phyloP scores from a whole-genome alignment of 2,888 invertebrate species.

The Pyrrhosoma nymphula region DNA sequence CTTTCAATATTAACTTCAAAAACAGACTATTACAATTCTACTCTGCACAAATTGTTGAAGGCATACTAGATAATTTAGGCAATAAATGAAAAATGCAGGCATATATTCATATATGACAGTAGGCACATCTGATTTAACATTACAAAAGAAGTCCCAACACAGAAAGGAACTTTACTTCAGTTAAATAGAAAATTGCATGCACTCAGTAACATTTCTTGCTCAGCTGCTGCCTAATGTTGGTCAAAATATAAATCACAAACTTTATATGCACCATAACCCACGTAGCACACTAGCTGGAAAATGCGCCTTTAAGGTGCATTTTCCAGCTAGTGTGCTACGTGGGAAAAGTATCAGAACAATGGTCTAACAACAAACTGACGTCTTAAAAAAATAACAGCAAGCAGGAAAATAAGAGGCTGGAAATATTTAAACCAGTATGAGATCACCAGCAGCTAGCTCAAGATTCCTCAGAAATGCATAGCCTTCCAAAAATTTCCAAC shows the following conservation, averaged over 20 bases:
- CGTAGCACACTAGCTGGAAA: background rate
- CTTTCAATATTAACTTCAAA: conserved; percentile 53
- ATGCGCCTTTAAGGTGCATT: too few relatives aligned
- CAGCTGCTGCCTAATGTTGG: background rate
- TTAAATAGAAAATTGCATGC: conserved; percentile 28
- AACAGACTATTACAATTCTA: conserved; percentile 59
- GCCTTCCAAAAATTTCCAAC: background rate
- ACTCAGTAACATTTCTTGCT: background rate
- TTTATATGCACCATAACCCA: background rate
- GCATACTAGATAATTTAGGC: conserved; percentile 58
- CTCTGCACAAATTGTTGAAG: conserved; percentile 54
- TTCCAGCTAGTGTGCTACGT: too few relatives aligned
- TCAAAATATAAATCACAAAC: background rate
- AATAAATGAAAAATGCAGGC: conserved; percentile 62
- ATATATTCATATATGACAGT: conserved; percentile 46
- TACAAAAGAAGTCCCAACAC: conserved; percentile 35
- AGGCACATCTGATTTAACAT: conserved; percentile 62
- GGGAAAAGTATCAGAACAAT: background rate
- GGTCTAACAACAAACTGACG: background rate
- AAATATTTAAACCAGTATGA: background rate
- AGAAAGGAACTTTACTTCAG: background rate
- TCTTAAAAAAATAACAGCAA: background rate
- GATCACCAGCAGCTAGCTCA: conserved; percentile 12
- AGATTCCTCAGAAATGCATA: background rate
- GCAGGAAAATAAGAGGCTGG: background rate